phyloP scores from a whole-genome alignment of 2,113 vertebrate genomes.

The Lasiurus cinereus region DNA sequence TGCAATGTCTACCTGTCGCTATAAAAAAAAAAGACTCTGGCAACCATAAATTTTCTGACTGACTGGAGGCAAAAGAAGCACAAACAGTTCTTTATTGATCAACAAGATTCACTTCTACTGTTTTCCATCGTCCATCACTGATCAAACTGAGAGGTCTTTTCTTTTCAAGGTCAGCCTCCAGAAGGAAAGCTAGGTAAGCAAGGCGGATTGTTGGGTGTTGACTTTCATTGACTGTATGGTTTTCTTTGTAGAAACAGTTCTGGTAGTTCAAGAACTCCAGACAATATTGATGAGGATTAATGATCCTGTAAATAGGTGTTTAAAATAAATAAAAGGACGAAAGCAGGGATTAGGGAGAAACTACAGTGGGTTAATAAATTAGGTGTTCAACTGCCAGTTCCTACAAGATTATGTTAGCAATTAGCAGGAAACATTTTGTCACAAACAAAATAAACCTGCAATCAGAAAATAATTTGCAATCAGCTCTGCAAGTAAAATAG shows the following conservation, averaged over 20 bases:
- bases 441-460: slow-evolving; percentile 81
- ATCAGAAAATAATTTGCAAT: slow-evolving; percentile 82
- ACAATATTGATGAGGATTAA: slow-evolving; percentile 74
- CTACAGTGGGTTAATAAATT: slow-evolving; percentile 69
- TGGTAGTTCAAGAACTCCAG: slow-evolving; percentile 56
- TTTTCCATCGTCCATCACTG: neutral
- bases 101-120: neutral
- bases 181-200: neutral
- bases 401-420: slow-evolving; percentile 77
- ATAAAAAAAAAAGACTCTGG: neutral
- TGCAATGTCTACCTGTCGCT: neutral
- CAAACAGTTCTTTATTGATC: neutral
- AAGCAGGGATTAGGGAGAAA: slow-evolving; percentile 75
- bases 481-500: slow-evolving; percentile 80
- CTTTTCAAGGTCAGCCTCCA: neutral
- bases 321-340: slow-evolving; percentile 79
- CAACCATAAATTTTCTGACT: slow-evolving; percentile 26
- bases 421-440: slow-evolving; percentile 78
- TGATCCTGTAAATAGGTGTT: slow-evolving; percentile 71
- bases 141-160: neutral
- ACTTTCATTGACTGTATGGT: neutral
- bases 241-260: slow-evolving; percentile 36
- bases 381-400: slow-evolving; percentile 68
- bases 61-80: neutral
- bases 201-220: no score